These are phyloP conservation scores for Picathartes gymnocephalus DNA, from an alignment of 2,113 vertebrate genomes.

Conservation along the genomic window DNA sequence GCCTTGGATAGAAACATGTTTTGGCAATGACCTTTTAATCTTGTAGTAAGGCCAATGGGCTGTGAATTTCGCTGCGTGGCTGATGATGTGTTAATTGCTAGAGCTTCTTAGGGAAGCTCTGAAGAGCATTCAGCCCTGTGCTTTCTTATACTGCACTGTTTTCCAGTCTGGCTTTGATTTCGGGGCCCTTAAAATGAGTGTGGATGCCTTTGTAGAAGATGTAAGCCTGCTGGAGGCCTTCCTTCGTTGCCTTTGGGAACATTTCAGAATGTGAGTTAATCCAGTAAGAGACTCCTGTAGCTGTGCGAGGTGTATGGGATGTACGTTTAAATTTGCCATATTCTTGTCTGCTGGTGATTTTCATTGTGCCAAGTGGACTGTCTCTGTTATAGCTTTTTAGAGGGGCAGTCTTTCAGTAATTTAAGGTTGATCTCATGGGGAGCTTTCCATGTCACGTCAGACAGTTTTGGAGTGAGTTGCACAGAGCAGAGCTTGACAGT, in stretches of 20 bases:
- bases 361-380: not conserved
- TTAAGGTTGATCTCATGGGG: not conserved
- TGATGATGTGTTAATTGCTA: not conserved
- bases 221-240: not conserved
- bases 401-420: fast-evolving
- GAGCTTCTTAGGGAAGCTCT: not conserved
- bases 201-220: not conserved
- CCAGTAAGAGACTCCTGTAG: not conserved
- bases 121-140: not conserved
- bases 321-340: not conserved
- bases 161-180: not conserved
- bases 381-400: not conserved
- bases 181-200: not conserved
- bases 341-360: not conserved
- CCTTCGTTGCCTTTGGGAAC: not conserved
- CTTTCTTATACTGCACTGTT: not conserved
- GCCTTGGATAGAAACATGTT: not conserved
- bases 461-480: fast-evolving
- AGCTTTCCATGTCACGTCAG: not conserved
- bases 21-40: slow-evolving; percentile 15
- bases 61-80: not conserved
- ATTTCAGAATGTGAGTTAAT: not conserved
- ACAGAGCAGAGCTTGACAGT: not conserved
- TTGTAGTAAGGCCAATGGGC: not conserved
- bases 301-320: fast-evolving